These are phyloP conservation scores for Syncerus caffer DNA, from an alignment of 2,797 vertebrate genomes.

Conservation along the genomic window DNA sequence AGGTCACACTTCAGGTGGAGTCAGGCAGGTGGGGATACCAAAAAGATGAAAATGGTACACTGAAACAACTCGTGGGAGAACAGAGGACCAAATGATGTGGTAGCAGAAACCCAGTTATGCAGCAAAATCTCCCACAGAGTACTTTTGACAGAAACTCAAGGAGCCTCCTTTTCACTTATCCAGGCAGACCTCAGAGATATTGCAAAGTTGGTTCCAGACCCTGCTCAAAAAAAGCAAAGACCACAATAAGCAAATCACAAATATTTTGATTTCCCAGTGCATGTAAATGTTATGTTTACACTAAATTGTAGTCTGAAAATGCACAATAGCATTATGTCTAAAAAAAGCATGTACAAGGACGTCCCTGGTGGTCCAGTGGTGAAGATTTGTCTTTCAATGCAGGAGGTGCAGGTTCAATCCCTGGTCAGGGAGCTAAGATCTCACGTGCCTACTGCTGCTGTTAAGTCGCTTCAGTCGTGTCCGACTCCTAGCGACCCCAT, in stretches of 20 bases:
- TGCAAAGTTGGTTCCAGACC: background rate
- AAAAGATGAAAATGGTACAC: background rate
- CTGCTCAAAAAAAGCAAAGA: background rate
- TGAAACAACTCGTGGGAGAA: accelerated
- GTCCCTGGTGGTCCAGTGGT: background rate
- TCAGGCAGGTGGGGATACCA: background rate
- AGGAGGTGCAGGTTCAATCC: background rate
- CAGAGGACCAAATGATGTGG: background rate
- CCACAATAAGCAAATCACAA: background rate
- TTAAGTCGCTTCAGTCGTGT: no score
- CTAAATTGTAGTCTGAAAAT: background rate
- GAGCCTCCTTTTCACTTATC: no score
- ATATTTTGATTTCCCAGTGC: background rate
- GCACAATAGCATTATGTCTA: background rate
- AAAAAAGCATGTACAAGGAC: background rate
- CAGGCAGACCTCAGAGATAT: background rate
- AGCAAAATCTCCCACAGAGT: background rate
- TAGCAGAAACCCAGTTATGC: background rate
- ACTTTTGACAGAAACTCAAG: background rate
- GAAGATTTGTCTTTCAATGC: background rate
- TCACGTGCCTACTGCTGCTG: background rate
- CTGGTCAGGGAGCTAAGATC: background rate
- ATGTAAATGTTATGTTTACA: background rate
- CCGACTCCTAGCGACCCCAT: no score
- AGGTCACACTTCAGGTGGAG: background rate